Evolutionary conservation across 2,797 vertebrate genomes (phyloP).

Genomic region (Meriones psammophilus): DNA sequence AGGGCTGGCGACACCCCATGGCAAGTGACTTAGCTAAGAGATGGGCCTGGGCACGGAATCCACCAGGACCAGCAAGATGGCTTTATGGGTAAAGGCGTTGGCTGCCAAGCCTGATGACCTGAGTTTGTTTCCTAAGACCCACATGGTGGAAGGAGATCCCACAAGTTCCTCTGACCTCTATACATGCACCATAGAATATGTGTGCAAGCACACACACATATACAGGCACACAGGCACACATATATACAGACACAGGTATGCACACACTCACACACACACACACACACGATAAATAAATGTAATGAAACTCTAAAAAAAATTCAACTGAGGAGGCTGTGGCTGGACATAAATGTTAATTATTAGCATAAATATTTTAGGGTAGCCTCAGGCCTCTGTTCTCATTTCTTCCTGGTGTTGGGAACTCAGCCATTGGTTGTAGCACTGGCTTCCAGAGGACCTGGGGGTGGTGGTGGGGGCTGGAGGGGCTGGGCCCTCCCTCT

Average conservation of each 20-base stretch:
- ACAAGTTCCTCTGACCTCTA: not conserved
- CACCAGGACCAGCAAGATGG: not conserved
- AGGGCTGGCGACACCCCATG: not conserved
- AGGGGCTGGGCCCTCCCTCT: not conserved
- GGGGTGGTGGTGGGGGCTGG: not conserved
- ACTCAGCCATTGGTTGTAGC: not conserved
- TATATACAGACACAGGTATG: not conserved
- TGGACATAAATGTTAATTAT: conserved; percentile 29
- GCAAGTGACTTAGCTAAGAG: not conserved
- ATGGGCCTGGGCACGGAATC: not conserved
- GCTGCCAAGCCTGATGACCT: not conserved
- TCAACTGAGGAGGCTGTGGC: conserved; percentile 7
- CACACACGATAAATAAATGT: not conserved
- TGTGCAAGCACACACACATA: not conserved
- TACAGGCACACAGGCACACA: not conserved
- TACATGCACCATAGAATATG: not conserved
- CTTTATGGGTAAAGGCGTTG: not conserved
- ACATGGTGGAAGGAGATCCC: not conserved
- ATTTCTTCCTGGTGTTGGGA: not conserved
- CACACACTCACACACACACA: not conserved
- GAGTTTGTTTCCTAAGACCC: not conserved
- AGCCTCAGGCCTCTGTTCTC: not conserved
- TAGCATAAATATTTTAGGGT: conserved; percentile 18
- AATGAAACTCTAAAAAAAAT: not conserved
- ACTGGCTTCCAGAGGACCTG: not conserved